Evolutionary conservation across 2,797 vertebrate genomes (phyloP).

Genomic region (Antrozous pallidus): DNA sequence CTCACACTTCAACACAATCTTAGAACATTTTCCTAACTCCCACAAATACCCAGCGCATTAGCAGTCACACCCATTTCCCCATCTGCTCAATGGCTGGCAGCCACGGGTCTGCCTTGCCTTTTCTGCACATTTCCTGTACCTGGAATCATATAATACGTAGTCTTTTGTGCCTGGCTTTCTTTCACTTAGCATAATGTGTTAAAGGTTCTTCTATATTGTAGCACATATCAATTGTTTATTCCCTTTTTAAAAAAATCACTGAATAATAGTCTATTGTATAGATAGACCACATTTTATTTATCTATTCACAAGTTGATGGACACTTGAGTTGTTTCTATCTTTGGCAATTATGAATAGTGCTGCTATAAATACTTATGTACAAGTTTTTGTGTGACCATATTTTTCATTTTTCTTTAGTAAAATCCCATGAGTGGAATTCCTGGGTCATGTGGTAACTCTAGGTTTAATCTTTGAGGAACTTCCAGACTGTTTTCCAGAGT

Average conservation of each 20-base stretch:
- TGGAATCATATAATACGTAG: background rate
- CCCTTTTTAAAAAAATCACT: background rate
- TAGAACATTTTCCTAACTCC: background rate
- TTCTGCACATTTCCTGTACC: background rate
- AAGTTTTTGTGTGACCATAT: background rate
- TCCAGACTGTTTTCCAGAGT: background rate
- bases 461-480: background rate
- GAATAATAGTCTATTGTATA: background rate
- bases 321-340: background rate
- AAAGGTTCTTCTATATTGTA: background rate
- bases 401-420: constrained; percentile 12
- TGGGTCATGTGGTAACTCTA: background rate
- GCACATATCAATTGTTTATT: background rate
- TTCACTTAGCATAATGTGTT: background rate
- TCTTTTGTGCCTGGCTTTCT: background rate
- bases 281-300: background rate
- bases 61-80: too few species aligned
- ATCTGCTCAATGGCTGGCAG: background rate
- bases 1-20: background rate
- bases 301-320: background rate
- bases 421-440: background rate
- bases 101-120: background rate
- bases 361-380: background rate
- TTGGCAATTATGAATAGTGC: background rate
- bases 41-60: background rate